Conservation (phyloP, 2,113 vertebrate genomes). For the Martes martes region DNA sequence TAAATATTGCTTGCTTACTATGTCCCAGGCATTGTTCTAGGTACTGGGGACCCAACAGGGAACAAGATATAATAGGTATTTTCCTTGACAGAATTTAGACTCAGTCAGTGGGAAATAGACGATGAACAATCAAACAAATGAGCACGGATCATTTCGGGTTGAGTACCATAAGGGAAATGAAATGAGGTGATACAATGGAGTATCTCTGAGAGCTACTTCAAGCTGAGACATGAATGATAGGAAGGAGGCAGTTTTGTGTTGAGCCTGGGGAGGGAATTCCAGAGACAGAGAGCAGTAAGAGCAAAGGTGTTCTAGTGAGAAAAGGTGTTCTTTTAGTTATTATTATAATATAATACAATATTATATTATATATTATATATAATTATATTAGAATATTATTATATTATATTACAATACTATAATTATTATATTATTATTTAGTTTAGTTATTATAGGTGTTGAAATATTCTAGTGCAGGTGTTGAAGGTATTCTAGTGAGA, state of each 20-base stretch:
- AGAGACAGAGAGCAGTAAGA: neutral
- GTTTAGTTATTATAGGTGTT: too few species aligned
- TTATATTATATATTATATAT: too few species aligned
- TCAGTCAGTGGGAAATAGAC: neutral
- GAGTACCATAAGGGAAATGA: neutral
- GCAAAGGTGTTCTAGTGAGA: neutral
- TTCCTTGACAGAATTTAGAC: neutral
- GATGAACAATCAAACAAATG: neutral
- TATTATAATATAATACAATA: too few species aligned
- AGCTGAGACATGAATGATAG: neutral
- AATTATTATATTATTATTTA: too few species aligned
- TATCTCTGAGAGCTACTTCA: neutral
- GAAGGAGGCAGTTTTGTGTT: neutral
- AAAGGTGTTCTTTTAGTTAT: neutral
- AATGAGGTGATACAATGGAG: neutral
- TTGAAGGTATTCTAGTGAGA: neutral
- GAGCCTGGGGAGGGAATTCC: neutral
- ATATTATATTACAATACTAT: too few species aligned
- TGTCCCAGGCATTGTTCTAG: neutral
- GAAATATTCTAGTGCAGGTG: neutral
- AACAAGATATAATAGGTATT: neutral
- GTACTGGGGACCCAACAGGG: neutral
- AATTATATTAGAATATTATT: too few species aligned
- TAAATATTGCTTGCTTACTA: neutral
- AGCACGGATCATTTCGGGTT: neutral